Evolutionary conservation across 92 coral and sea anemone species (phyloP), one percentile per base, ranked within the genome.

Genomic region (Epizoanthus fatuus): DNA sequence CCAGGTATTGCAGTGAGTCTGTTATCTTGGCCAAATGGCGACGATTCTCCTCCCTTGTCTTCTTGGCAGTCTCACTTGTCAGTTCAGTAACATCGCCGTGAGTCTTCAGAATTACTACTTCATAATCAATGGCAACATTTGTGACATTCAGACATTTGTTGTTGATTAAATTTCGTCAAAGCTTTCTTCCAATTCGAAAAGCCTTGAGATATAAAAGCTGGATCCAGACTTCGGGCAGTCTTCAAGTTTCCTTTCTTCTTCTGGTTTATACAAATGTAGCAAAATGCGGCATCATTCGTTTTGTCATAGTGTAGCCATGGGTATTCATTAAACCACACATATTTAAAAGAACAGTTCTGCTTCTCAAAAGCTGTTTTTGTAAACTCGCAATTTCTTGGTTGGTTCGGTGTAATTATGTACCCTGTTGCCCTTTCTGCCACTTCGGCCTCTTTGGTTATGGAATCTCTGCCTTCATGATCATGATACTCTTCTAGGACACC

Each of bases 151-250:
- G 88, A 74, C 4, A 62, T 69, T 89, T 85, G 89, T 51, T 88
- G 88, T 39, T 88, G 63, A 63, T 85, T 57, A 75, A 90, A 80
- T 20, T 55, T 59, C 35, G 12, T 47, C 60, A 84, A 45, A 17
- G 89, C 92, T 52, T 79, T 86, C 74, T 89, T 89, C 88, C 90
- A 86, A 58, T 90, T 86, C 4, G 77, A 69, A 90, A 83, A 90
- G 10, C 93, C 84, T 53, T 32, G 42, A 22, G 85, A 69, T 32
- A 85, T 70, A 44, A 90, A 90, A 25, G 93, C 90, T 72, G 39
- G 81, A 19, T 90, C 94, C 47, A 51, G 66, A 63, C 49, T 63
- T 16, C 80, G 22, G 54, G 71, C 92, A 64, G 83, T 72, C 65
- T 4, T 72, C 55, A 90, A 75, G 79, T 85, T 85, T 14, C 89